Evolutionary conservation across 2,113 vertebrate species (phyloP).

Genomic region (Forbesichthys papilliferus): DNA sequence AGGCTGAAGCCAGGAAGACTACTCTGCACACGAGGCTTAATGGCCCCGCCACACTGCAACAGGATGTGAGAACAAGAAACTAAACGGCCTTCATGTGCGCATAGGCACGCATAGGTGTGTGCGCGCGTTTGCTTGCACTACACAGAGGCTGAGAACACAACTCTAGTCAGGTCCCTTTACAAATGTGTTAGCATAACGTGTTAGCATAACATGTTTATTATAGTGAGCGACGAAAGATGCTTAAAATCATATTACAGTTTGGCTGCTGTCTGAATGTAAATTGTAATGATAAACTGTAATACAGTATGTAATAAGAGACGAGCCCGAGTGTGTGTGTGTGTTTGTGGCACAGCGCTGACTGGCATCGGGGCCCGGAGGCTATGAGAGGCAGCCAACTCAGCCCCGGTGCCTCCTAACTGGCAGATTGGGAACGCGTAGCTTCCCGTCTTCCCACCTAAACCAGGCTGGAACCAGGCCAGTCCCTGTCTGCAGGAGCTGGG

Average conservation of each 20-base stretch:
- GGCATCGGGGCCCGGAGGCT: constrained; percentile 45
- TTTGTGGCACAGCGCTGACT: constrained; percentile 26
- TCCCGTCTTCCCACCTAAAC: constrained; percentile 51
- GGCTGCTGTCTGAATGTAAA: no score
- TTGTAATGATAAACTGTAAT: not conserved
- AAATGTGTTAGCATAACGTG: not conserved
- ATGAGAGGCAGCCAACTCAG: constrained; percentile 51
- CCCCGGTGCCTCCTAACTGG: constrained; percentile 41
- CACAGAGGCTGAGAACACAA: not conserved
- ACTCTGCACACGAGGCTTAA: no score
- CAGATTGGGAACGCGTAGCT: constrained; percentile 44
- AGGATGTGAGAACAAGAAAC: constrained; percentile 26
- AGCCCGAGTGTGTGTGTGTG: constrained; percentile 11
- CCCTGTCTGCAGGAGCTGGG: constrained; percentile 13
- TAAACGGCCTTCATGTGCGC: constrained; percentile 17
- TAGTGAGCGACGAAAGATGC: not conserved
- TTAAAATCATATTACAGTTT: not conserved
- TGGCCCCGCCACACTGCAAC: constrained; percentile 34
- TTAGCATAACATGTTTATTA: not conserved
- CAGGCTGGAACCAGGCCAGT: constrained; percentile 44
- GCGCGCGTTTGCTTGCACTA: constrained; percentile 2
- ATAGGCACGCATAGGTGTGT: not conserved
- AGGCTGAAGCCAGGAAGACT: no score
- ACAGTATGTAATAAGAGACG: not conserved
- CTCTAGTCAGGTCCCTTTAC: not conserved